Conservation (phyloP, 2,797 vertebrate genomes). For the Catharus ustulatus region DNA sequence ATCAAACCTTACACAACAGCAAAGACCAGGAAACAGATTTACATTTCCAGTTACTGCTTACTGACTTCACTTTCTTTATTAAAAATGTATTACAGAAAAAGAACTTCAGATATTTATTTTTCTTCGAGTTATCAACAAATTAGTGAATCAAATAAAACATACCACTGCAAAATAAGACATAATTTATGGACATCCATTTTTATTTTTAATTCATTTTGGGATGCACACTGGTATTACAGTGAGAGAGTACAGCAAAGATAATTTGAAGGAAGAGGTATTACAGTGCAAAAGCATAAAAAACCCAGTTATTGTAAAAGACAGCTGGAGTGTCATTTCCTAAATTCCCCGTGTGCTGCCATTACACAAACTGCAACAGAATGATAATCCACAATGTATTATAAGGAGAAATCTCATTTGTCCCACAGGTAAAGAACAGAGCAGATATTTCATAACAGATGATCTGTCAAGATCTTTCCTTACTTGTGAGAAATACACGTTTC, state of each 20-base stretch:
- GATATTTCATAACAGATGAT: slow-evolving; percentile 22
- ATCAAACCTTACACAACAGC: not conserved
- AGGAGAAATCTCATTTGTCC: slow-evolving; percentile 18
- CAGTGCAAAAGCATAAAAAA: not conserved
- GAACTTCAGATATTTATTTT: not conserved
- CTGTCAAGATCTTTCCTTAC: not conserved
- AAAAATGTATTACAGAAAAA: not conserved
- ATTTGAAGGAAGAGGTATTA: slow-evolving; percentile 29
- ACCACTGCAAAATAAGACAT: not conserved
- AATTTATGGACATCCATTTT: not conserved
- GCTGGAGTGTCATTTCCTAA: slow-evolving; percentile 48
- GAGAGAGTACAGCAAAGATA: not conserved
- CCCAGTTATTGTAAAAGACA: slow-evolving; percentile 52
- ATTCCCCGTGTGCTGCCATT: slow-evolving; percentile 27
- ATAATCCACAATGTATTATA: slow-evolving; percentile 16
- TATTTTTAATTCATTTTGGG: not conserved
- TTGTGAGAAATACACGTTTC: not conserved
- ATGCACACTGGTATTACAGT: not conserved
- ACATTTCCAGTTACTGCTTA: not conserved
- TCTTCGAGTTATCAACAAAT: not conserved
- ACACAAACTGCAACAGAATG: not conserved
- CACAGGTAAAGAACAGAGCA: not conserved
- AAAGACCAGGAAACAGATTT: not conserved
- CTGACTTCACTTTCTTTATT: not conserved
- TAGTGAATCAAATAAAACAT: not conserved